Conservation (phyloP, 2,113 vertebrate genomes). For the Phylloscopus trochiloides region DNA sequence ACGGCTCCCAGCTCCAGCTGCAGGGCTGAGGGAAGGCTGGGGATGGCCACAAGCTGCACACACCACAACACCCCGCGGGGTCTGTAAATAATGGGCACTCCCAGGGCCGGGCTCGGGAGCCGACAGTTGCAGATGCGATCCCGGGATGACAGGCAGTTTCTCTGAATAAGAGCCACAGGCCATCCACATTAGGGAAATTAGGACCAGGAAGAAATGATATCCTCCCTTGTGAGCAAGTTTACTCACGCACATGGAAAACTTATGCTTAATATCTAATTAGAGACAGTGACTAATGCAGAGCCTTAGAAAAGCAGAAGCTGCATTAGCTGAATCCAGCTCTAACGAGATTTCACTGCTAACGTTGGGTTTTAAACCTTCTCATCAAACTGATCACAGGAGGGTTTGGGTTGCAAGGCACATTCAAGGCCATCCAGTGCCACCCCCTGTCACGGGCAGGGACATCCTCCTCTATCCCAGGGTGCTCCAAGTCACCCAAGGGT, state of each 20-base stretch:
- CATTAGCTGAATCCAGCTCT: background rate
- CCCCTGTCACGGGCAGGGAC: background rate
- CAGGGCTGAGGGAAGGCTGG: background rate
- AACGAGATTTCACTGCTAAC: background rate
- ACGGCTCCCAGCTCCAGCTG: background rate
- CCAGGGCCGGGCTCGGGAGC: background rate
- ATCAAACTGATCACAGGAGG: background rate
- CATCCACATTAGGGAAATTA: constrained; percentile 38
- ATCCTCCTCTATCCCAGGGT: fast-evolving
- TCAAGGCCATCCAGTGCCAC: background rate
- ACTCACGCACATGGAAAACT: constrained; percentile 49
- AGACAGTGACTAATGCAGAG: constrained; percentile 30
- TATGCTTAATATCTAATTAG: constrained; percentile 60
- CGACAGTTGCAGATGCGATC: background rate
- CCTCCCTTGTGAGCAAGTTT: constrained; percentile 61
- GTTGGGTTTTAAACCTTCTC: background rate
- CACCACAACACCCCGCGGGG: background rate
- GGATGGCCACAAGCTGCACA: background rate
- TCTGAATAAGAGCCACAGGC: background rate
- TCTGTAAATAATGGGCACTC: background rate
- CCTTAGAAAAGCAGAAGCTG: constrained; percentile 48
- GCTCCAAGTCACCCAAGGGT: background rate
- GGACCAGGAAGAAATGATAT: constrained; percentile 32
- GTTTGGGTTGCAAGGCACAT: background rate
- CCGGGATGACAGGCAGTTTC: background rate